phyloP scores from a whole-genome alignment of 2,888 invertebrate genomes.

The Sphinx pinastri region DNA sequence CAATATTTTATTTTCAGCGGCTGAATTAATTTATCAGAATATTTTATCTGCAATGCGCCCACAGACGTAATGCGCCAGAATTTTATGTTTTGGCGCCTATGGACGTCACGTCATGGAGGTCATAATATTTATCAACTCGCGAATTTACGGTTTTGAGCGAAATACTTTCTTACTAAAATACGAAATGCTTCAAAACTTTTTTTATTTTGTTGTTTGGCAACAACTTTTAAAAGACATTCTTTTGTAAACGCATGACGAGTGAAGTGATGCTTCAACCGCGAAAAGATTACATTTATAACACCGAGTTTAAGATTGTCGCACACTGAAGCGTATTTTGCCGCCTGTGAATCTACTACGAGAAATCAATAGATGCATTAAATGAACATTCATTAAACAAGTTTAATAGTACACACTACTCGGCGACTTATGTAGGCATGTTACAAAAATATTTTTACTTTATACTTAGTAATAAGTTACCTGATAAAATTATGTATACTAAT shows the following conservation, averaged over 20 bases:
- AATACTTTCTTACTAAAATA: too few relatives aligned
- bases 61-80: background rate
- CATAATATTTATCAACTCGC: background rate
- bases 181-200: too few relatives aligned
- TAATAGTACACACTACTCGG: too few relatives aligned
- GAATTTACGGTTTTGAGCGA: background rate
- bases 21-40: background rate
- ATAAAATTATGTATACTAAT: too few relatives aligned
- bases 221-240: background rate
- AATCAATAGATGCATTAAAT: background rate
- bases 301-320: background rate
- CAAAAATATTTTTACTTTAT: too few relatives aligned
- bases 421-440: too few relatives aligned
- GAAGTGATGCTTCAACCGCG: background rate
- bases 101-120: background rate
- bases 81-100: background rate
- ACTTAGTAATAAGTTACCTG: too few relatives aligned
- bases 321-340: background rate
- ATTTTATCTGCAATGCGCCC: background rate
- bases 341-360: too few relatives aligned
- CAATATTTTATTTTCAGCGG: background rate
- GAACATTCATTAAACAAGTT: background rate
- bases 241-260: constrained; percentile 6
- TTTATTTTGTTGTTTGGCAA: background rate
- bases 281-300: background rate